Conservation (phyloP, 2,113 vertebrate genomes). For the Quiscalus mexicanus region DNA sequence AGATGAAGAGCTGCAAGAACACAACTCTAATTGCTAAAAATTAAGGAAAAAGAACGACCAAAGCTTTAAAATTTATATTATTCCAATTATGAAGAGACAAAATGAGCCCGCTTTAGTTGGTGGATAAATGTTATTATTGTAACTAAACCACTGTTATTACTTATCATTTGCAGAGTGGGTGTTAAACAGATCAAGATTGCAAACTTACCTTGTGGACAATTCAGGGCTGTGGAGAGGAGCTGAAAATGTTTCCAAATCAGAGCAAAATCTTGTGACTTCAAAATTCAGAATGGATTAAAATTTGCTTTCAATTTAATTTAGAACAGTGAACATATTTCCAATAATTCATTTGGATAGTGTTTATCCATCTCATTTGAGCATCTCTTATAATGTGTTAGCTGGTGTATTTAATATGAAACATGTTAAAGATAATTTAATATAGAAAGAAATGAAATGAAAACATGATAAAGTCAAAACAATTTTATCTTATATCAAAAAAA, state of each 20-base stretch:
- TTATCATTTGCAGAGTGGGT: not conserved
- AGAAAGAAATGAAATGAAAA: conserved; percentile 25
- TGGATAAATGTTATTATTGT: not conserved
- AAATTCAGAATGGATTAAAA: not conserved
- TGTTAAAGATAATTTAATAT: conserved; percentile 23
- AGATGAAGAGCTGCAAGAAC: not conserved
- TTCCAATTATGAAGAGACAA: not conserved
- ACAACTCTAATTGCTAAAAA: not conserved
- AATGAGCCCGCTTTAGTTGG: not conserved
- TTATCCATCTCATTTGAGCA: conserved; percentile 25
- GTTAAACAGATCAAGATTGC: not conserved
- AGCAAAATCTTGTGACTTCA: not conserved
- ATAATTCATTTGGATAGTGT: not conserved
- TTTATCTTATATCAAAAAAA: conserved; percentile 32
- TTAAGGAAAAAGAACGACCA: not conserved
- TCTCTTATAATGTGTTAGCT: conserved; percentile 1
- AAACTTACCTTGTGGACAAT: not conserved
- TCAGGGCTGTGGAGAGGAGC: not conserved
- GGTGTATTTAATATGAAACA: conserved; percentile 33
- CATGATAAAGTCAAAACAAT: conserved; percentile 41
- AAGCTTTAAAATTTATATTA: not conserved
- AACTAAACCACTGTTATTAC: not conserved
- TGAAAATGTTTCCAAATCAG: not conserved
- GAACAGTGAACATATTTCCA: not conserved
- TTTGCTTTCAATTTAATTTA: not conserved